Evolutionary conservation across 2,797 vertebrate genomes (phyloP), one percentile per base, ranked within the genome.

Genomic region (Rhynchonycteris naso): DNA sequence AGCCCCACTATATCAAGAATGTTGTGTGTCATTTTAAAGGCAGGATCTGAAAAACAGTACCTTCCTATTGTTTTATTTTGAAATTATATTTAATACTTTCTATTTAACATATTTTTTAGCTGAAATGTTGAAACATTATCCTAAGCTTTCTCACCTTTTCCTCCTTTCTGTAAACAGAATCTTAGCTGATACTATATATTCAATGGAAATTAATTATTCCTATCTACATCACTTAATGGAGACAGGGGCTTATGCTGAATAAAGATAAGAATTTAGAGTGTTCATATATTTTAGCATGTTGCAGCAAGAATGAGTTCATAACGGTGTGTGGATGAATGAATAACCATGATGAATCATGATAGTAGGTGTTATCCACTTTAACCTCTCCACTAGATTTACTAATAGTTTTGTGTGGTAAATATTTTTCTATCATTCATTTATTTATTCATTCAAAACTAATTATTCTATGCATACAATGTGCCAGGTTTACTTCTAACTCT

Each of bases 401-500:
- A 38, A 28, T 58, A 47, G 33, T 56, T 91, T 80, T 69, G 6
- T 15, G 30, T 47, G 2, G 14, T 14, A 59, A 43, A 10, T 63
- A 24, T 47, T 54, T 83, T 84, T 86, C 69, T 24, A 90, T 61
- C 26, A 76, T 61, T 61, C 8, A 47, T 85, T 80, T 19, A 75
- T 74, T 84, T 38, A 58, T 74, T 85, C 24, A 43, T 93, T 85
- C 21, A 75, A 56, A 56, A 69, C 33, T 68, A 88, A n/a, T 91
- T 75, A 65, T 30, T 59, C 24, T 4, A 38, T 85, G 1, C 26
- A 38, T 58, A 58, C 9, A 30, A 14, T 72, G 19, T 59, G 4
- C 1, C 22, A 80, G 18, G 18, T 26, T 68, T 88, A 84, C 14
- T 86, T 59, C 50, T 92, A 54, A 79, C 15, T 90, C 63, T 76